Percentiles rank a stretch among this genome's conserved stretches.
phyloP scores from a whole-genome alignment of 1,140 invertebrate genomes.

The Drosophila nannoptera region DNA sequence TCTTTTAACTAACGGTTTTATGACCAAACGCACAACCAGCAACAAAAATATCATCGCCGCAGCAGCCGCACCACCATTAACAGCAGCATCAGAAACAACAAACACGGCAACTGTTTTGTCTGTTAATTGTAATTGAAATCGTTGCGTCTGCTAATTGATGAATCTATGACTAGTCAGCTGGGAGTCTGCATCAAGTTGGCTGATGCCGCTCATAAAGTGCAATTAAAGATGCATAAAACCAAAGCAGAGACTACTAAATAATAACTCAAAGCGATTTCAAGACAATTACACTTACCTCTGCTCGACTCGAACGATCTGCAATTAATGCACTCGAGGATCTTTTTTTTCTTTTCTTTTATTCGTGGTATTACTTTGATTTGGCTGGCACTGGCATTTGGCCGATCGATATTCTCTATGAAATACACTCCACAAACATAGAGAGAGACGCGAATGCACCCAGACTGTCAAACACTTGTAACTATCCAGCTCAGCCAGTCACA shows the following conservation, averaged over 20 bases:
- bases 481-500: conserved; percentile 50
- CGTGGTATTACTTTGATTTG: conserved; percentile 25
- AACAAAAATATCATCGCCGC: neutral
- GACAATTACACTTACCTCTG: conserved; percentile 51
- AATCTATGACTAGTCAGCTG: conserved; percentile 48
- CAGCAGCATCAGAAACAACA: conserved; percentile 16
- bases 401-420: conserved; percentile 27
- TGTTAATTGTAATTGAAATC: conserved; percentile 74
- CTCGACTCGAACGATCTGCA: conserved; percentile 23
- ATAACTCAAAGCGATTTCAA: conserved; percentile 33
- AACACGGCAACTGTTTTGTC: conserved; percentile 50
- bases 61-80: conserved; percentile 22
- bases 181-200: conserved; percentile 31
- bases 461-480: conserved; percentile 37
- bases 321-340: conserved; percentile 22
- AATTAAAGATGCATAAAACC: conserved; percentile 69
- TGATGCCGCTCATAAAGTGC: conserved; percentile 65
- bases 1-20: conserved; percentile 72
- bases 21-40: conserved; percentile 43
- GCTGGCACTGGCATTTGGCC: conserved; percentile 23
- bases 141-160: conserved; percentile 65
- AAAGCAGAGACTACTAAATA: conserved; percentile 40
- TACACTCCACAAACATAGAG: conserved; percentile 16
- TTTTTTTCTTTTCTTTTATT: conserved; percentile 16
- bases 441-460: conserved; percentile 1